Evolutionary conservation across 2,888 invertebrate genomes (phyloP), one percentile per base, ranked within the genome.

Genomic region (Alloplasta piceator): DNA sequence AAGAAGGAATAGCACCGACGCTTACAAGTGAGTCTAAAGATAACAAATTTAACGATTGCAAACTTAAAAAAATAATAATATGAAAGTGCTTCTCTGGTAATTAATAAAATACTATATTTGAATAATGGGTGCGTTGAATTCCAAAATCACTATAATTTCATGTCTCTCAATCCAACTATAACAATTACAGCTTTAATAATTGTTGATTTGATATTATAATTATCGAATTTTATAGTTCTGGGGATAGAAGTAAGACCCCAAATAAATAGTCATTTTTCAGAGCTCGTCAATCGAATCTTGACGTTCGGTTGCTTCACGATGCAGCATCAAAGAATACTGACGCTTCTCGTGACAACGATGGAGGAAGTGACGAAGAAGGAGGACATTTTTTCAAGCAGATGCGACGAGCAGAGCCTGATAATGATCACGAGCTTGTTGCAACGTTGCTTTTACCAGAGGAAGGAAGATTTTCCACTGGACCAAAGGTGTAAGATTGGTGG

Each of bases 391-490:
- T 50, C 77, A 58, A 76, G 80, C 85, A 56, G 68, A 76, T 55
- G 85, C 38, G 84, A 80, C 6, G 82, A 85, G 1, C 70, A 82
- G 61, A 84, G 81, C 26, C 71, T 90, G 5, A 61, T 67, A 39
- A 80, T 88, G 4, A 41, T 83, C 7, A 63, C 83, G 14, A 83
- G 82, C 76, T 71, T 90, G 36, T 76, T 92, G 5, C 46, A 84
- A 7, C 85, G 86, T 64, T 88, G 86, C 66, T 26, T 84, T 6
- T 60, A 86, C 66, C 82, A 84, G 46, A 86, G 80, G n/a, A 41
- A 55, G 3, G 75, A 87, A 4, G 92, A 93, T 81, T 88, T 89
- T 50, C 78, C 89, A 43, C 83, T 90, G 50, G 90, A 93, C 78
- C 87, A 88, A 76, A 85, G 89, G 90, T 90, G 26, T 26, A 39